Evolutionary conservation across 2,797 vertebrate species (phyloP), one percentile per base, ranked within the genome.

Genomic region (Sebastolobus alascanus): DNA sequence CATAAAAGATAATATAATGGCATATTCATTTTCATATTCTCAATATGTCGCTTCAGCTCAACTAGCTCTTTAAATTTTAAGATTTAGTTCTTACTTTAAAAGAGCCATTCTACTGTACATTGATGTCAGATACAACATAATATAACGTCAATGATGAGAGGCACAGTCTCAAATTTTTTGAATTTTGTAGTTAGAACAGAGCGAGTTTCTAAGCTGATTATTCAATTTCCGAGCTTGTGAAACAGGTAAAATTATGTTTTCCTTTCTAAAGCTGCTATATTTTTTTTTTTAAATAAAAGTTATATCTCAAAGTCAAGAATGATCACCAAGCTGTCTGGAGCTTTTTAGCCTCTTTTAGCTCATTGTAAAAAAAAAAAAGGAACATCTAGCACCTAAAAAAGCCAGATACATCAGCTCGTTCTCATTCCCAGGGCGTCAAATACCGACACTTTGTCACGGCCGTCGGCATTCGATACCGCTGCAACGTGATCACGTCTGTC

Each of bases 1-100:
- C 73, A 68, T 82, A 75, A 83, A 87, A 85, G 61, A 85, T 54
- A 40, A 78, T 74, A 37, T 78, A 76, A 55, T 9, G 11, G 7
- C 58, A 67, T 52, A 68, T 61, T 52, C 1, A 0, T 60, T 35
- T 27, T 67, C 10, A 16, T 18, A 55, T n/a, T 59, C 43, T 75
- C 66, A 13, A 22, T 4, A 35, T 59, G 38, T 60, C 5, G 7
- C 68, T 37, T 60, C 61, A 55, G 55, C 63, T 85, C 75, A 74
- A 82, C 79, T 11, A 64, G 18, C 37, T 84, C 63, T 22, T 84
- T 60, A 61, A 22, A 73, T 65, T 71, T 75, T n/a, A 64, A 65
- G 68, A 55, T 40, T 37, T n/a, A 25, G 40, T 35, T 27, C 16
- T 20, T 37, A 22, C 52, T 55, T 58, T 50, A 8, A 8, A 43